phyloP scores from a whole-genome alignment of 2,888 invertebrate species.

The Penaeus monodon region DNA sequence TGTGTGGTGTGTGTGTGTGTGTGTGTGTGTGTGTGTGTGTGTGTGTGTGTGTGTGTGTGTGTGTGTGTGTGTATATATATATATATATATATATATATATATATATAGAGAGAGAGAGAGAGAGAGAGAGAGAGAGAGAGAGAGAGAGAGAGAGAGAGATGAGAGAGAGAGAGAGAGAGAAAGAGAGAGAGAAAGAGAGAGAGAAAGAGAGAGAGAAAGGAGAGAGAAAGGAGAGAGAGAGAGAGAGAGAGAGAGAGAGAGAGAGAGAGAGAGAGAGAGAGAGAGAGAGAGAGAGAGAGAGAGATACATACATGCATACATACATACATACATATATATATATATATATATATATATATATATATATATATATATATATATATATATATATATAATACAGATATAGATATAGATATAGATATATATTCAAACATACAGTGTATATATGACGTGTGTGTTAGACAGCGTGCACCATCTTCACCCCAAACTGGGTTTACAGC shows the following conservation, averaged over 20 bases:
- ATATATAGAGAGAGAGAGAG: not conserved
- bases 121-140: not conserved
- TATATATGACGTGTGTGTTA: too few relatives aligned
- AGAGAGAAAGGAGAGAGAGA: not conserved
- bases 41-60: slow-evolving; percentile 24
- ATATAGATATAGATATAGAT: too few relatives aligned
- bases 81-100: slow-evolving; percentile 5
- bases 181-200: not conserved
- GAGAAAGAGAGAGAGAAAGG: not conserved
- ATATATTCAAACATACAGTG: too few relatives aligned
- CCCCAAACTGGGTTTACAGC: too few relatives aligned
- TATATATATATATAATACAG: not conserved
- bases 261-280: not conserved
- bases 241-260: not conserved
- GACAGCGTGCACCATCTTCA: too few relatives aligned
- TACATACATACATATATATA: not conserved
- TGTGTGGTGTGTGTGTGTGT: too few relatives aligned
- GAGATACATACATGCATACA: too few relatives aligned
- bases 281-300: too few relatives aligned
- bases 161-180: not conserved
- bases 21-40: slow-evolving; percentile 25
- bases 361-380: not conserved
- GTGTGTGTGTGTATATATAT: slow-evolving; percentile 23
- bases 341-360: not conserved
- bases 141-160: not conserved